Base-by-base conservation (phyloP, 2,113 vertebrate species). In the Danionella cerebrum region DNA sequence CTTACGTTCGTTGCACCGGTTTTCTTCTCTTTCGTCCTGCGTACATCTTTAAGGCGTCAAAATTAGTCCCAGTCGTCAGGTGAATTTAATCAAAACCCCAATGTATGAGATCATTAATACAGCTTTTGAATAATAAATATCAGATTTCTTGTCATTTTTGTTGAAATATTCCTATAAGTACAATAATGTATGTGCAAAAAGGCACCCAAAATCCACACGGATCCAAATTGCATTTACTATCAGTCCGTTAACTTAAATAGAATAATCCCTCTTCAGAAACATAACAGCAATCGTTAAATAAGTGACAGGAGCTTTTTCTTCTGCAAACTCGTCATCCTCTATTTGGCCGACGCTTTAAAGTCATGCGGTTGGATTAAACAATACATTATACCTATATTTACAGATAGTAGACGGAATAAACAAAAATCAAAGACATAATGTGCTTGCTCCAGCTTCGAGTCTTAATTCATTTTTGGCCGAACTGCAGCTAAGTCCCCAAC, bases 21-120 rank as follows among this genome's bases (percentile, higher is more conserved):
- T 77, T 81, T 67, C 77, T 70, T 42, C 77, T 67, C 52, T 81
- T 81, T 25, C 79, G 54, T 62, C 79, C 79, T 2, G 77, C 70
- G 36, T 81, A 77, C 79, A 81, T 81, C 18, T 55, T 66, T 22
- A 35, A 12, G 62, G 42, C 55, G 38, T 67, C 14, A 8, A 35
- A 11, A 57, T 11, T 5, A 13, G 5, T 59, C 31, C 14, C 48
- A 19, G 14, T 35, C 29, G 21, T 64, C 38, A 25, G 50, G 18
- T 53, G 7, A 13, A 51, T 8, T 1, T 2, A 24, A 25, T 39
- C 3, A 5, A 48, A 29, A 38, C 2, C n/a, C n/a, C n/a, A n/a
- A n/a, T n/a, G n/a, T n/a, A n/a, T n/a, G n/a, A n/a, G n/a, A n/a
- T n/a, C n/a, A n/a, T n/a, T n/a, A n/a, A n/a, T n/a, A n/a, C n/a